Conservation (phyloP, 2,113 vertebrate species). For the Hyperoodon ampullatus region DNA sequence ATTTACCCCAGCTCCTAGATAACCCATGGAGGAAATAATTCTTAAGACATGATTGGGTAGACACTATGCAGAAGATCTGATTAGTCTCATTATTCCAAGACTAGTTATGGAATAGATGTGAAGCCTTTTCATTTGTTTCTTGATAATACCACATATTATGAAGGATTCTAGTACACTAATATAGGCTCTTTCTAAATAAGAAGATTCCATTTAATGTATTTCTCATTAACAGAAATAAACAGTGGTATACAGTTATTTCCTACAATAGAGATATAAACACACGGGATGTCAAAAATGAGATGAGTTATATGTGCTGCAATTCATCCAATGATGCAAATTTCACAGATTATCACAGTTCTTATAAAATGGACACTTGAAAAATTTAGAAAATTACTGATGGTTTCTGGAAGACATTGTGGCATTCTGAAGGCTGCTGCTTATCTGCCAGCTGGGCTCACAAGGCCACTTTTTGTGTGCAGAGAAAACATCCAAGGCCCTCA, state of each 20-base stretch:
- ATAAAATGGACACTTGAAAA: not conserved
- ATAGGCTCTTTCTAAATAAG: not conserved
- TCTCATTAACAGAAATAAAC: not conserved
- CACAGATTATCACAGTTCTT: not conserved
- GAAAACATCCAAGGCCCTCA: not conserved
- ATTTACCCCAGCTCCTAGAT: not conserved
- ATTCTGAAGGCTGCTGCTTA: not conserved
- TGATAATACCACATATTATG: not conserved
- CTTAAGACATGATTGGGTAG: not conserved
- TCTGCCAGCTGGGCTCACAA: not conserved
- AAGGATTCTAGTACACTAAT: not conserved
- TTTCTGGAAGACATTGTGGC: not conserved
- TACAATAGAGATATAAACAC: not conserved
- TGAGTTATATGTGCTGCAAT: not conserved
- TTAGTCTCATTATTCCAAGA: not conserved
- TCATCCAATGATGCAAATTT: not conserved
- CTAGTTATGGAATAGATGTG: not conserved
- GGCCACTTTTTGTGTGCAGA: not conserved
- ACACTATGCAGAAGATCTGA: not conserved
- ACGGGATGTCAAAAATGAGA: not conserved
- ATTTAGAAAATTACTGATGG: not conserved
- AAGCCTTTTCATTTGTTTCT: not conserved
- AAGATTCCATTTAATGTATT: not conserved
- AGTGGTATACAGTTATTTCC: not conserved
- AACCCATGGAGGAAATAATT: not conserved